Conservation (phyloP, 2,888 invertebrate species). For the Alloplasta piceator region DNA sequence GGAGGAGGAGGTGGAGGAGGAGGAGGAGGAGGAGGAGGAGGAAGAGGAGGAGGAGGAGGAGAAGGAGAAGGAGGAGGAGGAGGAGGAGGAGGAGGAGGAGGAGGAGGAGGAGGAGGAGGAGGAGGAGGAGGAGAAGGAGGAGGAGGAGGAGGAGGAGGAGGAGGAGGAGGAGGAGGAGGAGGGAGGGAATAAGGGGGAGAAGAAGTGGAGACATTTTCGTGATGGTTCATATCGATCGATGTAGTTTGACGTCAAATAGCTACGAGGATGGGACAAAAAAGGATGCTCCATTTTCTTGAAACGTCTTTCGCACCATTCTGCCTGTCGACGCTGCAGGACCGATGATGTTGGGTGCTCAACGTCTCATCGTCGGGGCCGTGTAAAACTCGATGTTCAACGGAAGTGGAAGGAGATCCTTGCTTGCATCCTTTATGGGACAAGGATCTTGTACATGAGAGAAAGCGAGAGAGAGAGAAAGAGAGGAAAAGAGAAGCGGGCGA, state of each 20-base stretch:
- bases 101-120: constrained; percentile 1
- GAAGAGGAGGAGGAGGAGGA: background rate
- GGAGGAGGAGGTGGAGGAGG: background rate
- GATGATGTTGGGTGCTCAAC: constrained; percentile 18
- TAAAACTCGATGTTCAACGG: constrained; percentile 54
- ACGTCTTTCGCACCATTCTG: constrained; percentile 30
- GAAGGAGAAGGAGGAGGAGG: too few relatives aligned
- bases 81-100: background rate
- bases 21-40: background rate
- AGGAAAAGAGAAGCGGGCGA: constrained; percentile 23
- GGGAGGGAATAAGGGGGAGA: background rate
- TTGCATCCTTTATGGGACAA: constrained; percentile 3
- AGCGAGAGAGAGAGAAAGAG: constrained; percentile 1
- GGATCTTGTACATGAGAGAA: background rate
- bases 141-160: background rate
- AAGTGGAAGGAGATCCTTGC: constrained; percentile 39
- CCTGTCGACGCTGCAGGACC: constrained; percentile 12
- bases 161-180: background rate
- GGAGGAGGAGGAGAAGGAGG: background rate
- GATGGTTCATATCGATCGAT: constrained; percentile 53
- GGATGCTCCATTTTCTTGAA: constrained; percentile 37
- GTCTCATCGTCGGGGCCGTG: constrained; percentile 37
- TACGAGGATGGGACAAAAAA: constrained; percentile 30
- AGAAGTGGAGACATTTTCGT: constrained; percentile 16
- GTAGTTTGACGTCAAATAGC: constrained; percentile 49